Percentiles rank a stretch among this genome's conserved stretches.
phyloP scores from a whole-genome alignment of 2,113 vertebrate species.

The Atractosteus spatula region DNA sequence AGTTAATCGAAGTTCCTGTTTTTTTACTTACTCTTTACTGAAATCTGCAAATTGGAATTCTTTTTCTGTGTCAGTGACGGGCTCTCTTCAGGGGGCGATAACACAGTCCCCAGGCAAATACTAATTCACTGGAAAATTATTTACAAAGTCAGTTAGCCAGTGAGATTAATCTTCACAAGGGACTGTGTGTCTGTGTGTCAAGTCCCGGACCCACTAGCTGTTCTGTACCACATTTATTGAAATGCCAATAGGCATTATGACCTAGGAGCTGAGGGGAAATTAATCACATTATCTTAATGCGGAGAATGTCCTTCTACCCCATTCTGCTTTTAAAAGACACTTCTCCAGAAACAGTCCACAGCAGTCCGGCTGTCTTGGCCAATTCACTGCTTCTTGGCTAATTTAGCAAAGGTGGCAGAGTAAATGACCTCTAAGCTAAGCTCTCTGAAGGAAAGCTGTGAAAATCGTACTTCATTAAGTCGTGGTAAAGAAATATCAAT shows the following conservation, averaged over 20 bases:
- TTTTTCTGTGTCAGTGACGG: background rate
- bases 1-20: background rate
- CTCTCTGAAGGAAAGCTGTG: background rate
- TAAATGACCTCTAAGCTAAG: background rate
- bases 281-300: too few species aligned
- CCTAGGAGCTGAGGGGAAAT: background rate
- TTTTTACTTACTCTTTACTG: background rate
- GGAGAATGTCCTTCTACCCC: too few species aligned
- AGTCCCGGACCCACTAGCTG: background rate
- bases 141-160: conserved; percentile 2
- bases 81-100: background rate
- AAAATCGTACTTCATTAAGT: background rate
- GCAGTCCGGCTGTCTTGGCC: background rate
- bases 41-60: background rate
- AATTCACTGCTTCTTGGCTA: background rate
- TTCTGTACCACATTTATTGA: background rate
- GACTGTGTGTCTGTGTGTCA: background rate
- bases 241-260: background rate
- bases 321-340: background rate
- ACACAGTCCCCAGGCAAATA: background rate
- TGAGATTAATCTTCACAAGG: background rate
- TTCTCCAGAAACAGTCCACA: background rate
- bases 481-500: background rate
- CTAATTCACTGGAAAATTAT: conserved; percentile 12
- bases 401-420: background rate